Base-by-base conservation (phyloP, 2,113 vertebrate genomes). In the Ceyx margarethae region DNA sequence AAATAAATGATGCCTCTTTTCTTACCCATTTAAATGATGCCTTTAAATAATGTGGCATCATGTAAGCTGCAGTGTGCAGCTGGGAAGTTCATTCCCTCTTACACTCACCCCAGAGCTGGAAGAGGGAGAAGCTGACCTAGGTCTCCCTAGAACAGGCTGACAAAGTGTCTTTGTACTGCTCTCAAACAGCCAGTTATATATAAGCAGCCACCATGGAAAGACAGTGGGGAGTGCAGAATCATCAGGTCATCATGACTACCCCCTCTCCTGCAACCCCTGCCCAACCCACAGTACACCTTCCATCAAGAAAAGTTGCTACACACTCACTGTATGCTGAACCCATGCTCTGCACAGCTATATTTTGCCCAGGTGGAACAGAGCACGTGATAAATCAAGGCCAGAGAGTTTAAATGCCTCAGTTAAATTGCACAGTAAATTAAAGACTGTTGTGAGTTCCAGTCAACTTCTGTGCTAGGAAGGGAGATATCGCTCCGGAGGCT, bases 341-440 rank as follows among this genome's bases (percentile, higher is more conserved):
- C 26, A 51, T 51, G 28, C 43, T 56, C 75, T 80, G 14, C 6
- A 3, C 22, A 74, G 31, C 18, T 64, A 56, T 64, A 0, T 61
- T 91, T 76, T 74, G 14, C 56, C 46, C 72, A 82, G 25, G 43
- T 82, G 37, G 42, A 87, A 75, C n/a, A 80, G 6, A 51, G 21
- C 2, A 2, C 23, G 16, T 9, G 6, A 83, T 72, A 88, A 94
- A 91, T 82, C 42, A 67, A 87, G 46, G 22, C 54, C 33, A 29
- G 45, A 15, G 9, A 68, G 76, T 72, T 87, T 79, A 87, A 94
- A 82, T 35, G 28, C 11, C 22, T 84, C 40, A 56, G n/a, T 66
- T 87, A 85, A 91, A 87, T 51, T 73, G 66, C 56, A 77, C 37
- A 40, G 67, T 69, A 92, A 92, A 87, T 95, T 89, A 89, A 89